Evolutionary conservation across 2,888 invertebrate genomes (phyloP).

Genomic region (Calameuta filiformis): DNA sequence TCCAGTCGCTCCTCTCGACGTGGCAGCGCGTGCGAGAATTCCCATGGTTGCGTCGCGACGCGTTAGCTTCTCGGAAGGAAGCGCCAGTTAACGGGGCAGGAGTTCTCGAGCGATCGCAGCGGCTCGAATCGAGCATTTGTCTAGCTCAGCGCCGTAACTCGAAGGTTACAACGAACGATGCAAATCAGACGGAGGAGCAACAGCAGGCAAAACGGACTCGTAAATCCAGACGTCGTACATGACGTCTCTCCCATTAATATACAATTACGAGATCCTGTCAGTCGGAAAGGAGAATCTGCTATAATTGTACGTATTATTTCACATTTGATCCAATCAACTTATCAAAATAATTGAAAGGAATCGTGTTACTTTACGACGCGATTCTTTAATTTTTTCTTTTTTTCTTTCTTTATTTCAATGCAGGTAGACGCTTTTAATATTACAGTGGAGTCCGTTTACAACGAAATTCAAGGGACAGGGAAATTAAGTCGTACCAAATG

Average conservation of each 20-base stretch:
- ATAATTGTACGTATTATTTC: not conserved
- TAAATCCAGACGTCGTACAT: not conserved
- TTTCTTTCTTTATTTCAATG: not conserved
- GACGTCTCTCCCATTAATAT: not conserved
- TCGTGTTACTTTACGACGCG: not conserved
- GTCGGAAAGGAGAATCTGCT: not conserved
- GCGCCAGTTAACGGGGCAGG: not conserved
- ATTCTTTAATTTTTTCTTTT: not conserved
- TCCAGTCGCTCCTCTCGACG: not conserved
- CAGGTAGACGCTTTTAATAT: not conserved
- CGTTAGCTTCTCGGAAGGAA: not conserved
- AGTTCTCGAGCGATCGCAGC: not conserved
- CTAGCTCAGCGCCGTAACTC: not conserved
- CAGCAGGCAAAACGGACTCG: not conserved
- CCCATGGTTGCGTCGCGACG: not conserved
- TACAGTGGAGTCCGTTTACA: too few species aligned
- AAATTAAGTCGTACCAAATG: too few species aligned
- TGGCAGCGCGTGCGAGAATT: not conserved
- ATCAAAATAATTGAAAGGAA: not conserved
- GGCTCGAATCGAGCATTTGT: not conserved
- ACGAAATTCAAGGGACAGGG: too few species aligned
- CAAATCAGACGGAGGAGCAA: not conserved
- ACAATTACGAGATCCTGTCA: not conserved
- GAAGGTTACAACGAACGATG: not conserved
- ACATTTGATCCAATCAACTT: not conserved